Conservation (phyloP, 2,797 vertebrate genomes). For the Pipistrellus pipistrellus region DNA sequence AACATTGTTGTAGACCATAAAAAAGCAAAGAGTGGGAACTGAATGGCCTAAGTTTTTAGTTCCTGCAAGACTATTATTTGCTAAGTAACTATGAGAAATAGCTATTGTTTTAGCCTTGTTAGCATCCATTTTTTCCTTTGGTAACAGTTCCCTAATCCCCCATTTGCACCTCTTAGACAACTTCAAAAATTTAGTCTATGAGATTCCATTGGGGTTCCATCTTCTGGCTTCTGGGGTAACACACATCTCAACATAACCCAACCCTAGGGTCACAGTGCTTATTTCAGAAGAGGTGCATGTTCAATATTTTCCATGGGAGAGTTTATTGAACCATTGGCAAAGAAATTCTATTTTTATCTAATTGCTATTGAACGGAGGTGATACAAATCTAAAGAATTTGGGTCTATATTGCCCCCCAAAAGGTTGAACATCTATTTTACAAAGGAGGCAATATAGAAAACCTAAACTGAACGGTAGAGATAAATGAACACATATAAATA, state of each 20-base stretch:
- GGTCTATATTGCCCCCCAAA: not conserved
- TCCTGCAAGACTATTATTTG: not conserved
- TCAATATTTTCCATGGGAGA: not conserved
- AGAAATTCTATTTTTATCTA: not conserved
- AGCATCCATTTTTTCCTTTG: not conserved
- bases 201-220: rapidly evolving
- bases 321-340: not conserved
- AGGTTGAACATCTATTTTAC: not conserved
- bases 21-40: not conserved
- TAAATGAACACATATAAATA: not conserved
- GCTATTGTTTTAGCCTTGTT: not conserved
- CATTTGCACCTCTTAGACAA: not conserved
- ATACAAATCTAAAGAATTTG: not conserved
- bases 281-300: not conserved
- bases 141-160: not conserved
- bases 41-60: not conserved
- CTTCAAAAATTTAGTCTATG: not conserved
- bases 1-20: not conserved
- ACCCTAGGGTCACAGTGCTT: not conserved
- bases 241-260: not conserved
- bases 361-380: not conserved
- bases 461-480: not conserved
- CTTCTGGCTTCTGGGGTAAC: not conserved
- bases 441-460: not conserved
- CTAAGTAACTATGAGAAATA: not conserved